Conservation (phyloP, 2,888 invertebrate species). For the Aromia moschata region DNA sequence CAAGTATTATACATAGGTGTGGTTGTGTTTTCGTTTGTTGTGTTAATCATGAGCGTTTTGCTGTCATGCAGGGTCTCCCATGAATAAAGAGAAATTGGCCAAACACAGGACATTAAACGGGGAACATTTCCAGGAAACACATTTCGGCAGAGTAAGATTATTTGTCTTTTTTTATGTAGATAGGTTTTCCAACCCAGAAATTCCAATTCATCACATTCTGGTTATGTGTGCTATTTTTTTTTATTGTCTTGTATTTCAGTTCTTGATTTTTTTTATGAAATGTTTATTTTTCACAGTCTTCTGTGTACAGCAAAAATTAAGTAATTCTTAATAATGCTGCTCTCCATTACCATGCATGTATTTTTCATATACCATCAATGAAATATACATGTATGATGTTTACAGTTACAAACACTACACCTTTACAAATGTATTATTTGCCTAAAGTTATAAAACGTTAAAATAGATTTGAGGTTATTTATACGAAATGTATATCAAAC, state of each 20-base stretch:
- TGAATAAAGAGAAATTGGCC: conserved; percentile 84
- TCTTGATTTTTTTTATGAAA: neutral
- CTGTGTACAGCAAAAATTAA: no score
- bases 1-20: neutral
- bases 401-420: no score
- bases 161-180: conserved; percentile 30
- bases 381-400: no score
- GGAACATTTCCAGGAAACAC: conserved; percentile 79
- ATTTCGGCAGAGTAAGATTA: conserved; percentile 79
- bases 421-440: no score
- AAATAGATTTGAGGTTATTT: no score
- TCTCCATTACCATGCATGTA: no score
- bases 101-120: conserved; percentile 78
- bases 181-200: neutral
- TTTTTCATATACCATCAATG: no score
- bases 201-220: conserved; percentile 24
- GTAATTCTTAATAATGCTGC: no score
- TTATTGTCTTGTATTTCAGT: neutral
- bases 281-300: neutral
- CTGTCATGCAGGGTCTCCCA: conserved; percentile 75
- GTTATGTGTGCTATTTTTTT: conserved; percentile 16
- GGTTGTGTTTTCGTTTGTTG: neutral
- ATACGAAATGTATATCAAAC: no score
- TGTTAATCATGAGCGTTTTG: conserved; percentile 18
- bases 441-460: no score